A percentile compares a stretch with the other conserved stretches of the same genome.
phyloP scores from a whole-genome alignment of 2,797 vertebrate genomes.

The Pagetopsis macropterus region DNA sequence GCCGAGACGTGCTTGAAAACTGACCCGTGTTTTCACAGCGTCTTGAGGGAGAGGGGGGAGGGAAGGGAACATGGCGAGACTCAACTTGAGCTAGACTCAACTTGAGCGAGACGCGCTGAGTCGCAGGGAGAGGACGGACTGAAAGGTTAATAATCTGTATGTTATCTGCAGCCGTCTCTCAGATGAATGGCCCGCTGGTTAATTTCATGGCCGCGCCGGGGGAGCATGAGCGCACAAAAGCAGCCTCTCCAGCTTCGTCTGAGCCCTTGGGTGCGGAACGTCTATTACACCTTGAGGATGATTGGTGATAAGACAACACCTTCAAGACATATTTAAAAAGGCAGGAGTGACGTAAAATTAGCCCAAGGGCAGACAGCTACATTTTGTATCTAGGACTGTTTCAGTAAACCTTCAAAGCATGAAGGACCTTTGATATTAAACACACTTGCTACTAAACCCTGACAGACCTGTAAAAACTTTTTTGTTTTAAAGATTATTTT shows the following conservation, averaged over 20 bases:
- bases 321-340: slow-evolving; percentile 30
- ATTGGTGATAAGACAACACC: slow-evolving; percentile 49
- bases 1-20: slow-evolving; percentile 61
- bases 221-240: slow-evolving; percentile 34
- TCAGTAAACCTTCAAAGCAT: slow-evolving; percentile 20
- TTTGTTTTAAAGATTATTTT: no score
- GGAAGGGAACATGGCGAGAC: slow-evolving; percentile 31
- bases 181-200: slow-evolving; percentile 45
- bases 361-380: slow-evolving; percentile 17
- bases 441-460: slow-evolving; percentile 21
- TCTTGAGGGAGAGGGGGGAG: slow-evolving; percentile 37
- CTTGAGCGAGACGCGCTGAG: slow-evolving; percentile 32
- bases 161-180: slow-evolving; percentile 55
- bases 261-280: slow-evolving; percentile 68
- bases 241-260: slow-evolving; percentile 22
- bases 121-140: slow-evolving; percentile 30
- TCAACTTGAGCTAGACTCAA: slow-evolving; percentile 56
- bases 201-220: slow-evolving; percentile 50
- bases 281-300: slow-evolving; percentile 55
- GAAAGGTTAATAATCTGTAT: slow-evolving; percentile 53
- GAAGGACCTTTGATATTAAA: slow-evolving; percentile 25
- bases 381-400: slow-evolving; percentile 2
- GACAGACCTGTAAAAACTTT: neutral
- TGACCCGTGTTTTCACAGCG: slow-evolving; percentile 61
- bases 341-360: slow-evolving; percentile 7